phyloP scores from a whole-genome alignment of 2,113 vertebrate species.

The Elanoides forficatus region DNA sequence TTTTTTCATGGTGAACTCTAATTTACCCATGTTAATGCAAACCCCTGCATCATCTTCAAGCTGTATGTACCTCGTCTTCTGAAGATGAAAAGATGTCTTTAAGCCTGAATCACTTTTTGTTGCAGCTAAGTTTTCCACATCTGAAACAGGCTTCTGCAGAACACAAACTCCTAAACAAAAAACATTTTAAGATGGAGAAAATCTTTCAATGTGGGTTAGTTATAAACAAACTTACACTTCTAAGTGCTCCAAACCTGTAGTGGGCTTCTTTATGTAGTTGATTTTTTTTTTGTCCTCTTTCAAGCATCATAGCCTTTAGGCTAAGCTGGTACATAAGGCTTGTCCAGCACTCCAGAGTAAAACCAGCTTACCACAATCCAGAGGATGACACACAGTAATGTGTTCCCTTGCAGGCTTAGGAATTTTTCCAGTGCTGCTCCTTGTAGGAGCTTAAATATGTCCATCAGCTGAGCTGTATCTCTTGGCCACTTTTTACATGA shows the following conservation, averaged over 20 bases:
- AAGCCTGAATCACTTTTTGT: neutral
- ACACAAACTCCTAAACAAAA: neutral
- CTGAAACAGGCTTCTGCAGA: neutral
- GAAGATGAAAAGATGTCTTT: neutral
- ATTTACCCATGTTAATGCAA: neutral
- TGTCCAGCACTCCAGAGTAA: neutral
- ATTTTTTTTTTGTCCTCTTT: neutral
- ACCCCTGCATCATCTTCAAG: neutral
- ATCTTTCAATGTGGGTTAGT: neutral
- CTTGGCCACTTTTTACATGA: neutral
- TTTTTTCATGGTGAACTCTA: neutral
- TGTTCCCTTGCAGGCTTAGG: neutral
- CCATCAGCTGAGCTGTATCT: neutral
- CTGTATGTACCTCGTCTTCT: neutral
- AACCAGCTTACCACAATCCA: neutral
- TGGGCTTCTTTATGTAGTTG: neutral
- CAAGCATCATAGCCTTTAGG: neutral
- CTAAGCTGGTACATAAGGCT: neutral
- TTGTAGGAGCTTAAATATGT: neutral
- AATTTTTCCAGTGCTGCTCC: neutral
- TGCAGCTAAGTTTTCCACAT: neutral
- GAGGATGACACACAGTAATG: neutral
- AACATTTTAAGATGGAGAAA: neutral
- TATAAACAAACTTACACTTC: neutral
- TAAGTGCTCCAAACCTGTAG: neutral